Conservation (phyloP, 2,113 vertebrate species). For the Apistogramma diplotaenia region DNA sequence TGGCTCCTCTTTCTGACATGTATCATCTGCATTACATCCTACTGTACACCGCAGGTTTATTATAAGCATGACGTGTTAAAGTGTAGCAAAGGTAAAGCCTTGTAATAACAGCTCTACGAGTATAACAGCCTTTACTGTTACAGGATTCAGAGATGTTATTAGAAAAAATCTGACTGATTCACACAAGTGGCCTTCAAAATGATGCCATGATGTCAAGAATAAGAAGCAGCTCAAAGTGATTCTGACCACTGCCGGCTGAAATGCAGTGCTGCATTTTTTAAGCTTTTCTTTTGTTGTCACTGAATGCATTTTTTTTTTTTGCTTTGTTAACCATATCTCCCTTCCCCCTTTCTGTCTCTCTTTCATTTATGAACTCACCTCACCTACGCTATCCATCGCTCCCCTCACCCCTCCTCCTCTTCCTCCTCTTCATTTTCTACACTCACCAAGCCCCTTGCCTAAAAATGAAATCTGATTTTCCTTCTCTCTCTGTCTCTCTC, state of each 20-base stretch:
- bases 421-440: conserved; percentile 31
- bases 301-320: not conserved
- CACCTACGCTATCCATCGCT: conserved; percentile 51
- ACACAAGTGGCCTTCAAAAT: not conserved
- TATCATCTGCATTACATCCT: not conserved
- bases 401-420: not conserved
- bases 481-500: conserved; percentile 12
- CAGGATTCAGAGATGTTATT: not conserved
- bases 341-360: conserved; percentile 24
- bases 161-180: not conserved
- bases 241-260: not conserved
- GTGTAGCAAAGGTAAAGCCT: not conserved
- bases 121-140: not conserved
- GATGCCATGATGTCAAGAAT: not conserved
- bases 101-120: not conserved
- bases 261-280: conserved; percentile 21
- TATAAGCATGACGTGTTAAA: not conserved
- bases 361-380: conserved; percentile 58
- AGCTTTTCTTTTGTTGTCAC: conserved; percentile 7
- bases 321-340: conserved; percentile 37
- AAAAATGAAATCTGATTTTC: conserved; percentile 66
- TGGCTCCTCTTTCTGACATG: not conserved
- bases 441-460: conserved; percentile 42
- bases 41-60: not conserved
- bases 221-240: not conserved